A percentile compares a stretch with the other conserved stretches of the same genome.
Conservation (phyloP, 2,888 invertebrate genomes). For the Orchestes rusci region DNA sequence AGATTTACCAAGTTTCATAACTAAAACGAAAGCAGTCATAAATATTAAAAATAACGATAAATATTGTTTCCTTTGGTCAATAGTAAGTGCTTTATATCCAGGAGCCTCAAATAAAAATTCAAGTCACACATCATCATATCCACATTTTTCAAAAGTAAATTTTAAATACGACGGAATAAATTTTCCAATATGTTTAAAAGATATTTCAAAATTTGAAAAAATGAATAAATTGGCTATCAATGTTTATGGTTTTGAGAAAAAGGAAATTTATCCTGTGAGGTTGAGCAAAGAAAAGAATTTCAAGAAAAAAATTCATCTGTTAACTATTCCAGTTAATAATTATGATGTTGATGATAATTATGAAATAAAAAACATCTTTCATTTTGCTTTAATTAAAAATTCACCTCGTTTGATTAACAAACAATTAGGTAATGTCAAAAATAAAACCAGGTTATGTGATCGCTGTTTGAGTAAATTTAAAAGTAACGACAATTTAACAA, state of each 20-base stretch:
- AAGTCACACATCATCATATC: constrained; percentile 3
- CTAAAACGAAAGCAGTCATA: constrained; percentile 26
- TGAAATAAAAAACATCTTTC: no score
- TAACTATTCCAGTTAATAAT: no score
- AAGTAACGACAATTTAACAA: no score
- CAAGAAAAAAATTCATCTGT: no score
- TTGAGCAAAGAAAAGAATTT: no score
- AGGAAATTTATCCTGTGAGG: no score
- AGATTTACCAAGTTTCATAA: constrained; percentile 25
- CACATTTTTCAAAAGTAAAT: neutral
- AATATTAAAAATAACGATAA: constrained; percentile 32
- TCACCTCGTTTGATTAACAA: no score
- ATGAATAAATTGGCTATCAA: constrained; percentile 28
- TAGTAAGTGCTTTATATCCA: constrained; percentile 7
- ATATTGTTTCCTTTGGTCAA: constrained; percentile 12
- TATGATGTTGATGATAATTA: no score
- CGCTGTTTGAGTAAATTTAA: no score
- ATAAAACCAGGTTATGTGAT: no score
- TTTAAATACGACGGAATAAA: constrained; percentile 29
- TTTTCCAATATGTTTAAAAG: constrained; percentile 28
- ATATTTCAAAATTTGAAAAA: constrained; percentile 30
- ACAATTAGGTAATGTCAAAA: no score
- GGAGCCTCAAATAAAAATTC: constrained; percentile 1
- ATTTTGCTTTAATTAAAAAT: no score
- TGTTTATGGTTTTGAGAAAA: constrained; percentile 21